phyloP scores from a whole-genome alignment of 64 coral and sea anemone genomes.

The Dendrophyllia cribrosa region DNA sequence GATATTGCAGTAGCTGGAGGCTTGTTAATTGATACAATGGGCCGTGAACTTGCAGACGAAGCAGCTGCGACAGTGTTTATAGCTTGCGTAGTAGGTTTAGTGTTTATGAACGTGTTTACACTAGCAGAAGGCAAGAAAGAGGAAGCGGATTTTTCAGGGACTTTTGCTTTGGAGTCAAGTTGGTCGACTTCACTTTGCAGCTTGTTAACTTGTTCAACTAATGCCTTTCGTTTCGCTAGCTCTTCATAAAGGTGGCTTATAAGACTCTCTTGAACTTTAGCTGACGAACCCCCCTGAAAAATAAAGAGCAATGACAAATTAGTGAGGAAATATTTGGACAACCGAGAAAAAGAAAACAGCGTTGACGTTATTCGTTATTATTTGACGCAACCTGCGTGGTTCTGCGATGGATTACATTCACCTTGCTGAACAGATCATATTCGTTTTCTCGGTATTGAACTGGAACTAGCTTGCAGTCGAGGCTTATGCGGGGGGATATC shows the following conservation, averaged over 20 bases:
- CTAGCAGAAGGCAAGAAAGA: neutral
- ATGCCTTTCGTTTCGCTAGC: constrained; percentile 66
- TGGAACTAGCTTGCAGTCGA: no score
- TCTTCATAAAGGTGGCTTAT: constrained; percentile 78
- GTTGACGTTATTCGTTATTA: no score
- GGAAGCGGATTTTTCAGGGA: neutral
- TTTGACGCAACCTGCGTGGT: no score
- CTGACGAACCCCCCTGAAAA: constrained; percentile 36
- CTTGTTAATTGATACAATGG: neutral
- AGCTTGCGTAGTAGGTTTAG: neutral
- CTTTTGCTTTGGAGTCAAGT: neutral
- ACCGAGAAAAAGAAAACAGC: no score
- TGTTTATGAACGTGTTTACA: neutral
- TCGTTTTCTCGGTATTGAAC: no score
- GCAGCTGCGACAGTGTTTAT: neutral
- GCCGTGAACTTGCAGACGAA: neutral
- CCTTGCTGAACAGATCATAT: no score
- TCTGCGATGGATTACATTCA: no score
- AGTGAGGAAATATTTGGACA: neutral
- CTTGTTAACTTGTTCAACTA: constrained; percentile 76
- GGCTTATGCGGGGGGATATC: no score
- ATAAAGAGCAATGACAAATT: neutral
- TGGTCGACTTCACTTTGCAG: constrained; percentile 76
- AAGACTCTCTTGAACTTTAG: constrained; percentile 65
- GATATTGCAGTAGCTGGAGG: neutral